A percentile compares a stretch with the other conserved stretches of the same genome.
Evolutionary conservation across 2,888 invertebrate genomes (phyloP).

Genomic region (Drosophila meridiana): DNA sequence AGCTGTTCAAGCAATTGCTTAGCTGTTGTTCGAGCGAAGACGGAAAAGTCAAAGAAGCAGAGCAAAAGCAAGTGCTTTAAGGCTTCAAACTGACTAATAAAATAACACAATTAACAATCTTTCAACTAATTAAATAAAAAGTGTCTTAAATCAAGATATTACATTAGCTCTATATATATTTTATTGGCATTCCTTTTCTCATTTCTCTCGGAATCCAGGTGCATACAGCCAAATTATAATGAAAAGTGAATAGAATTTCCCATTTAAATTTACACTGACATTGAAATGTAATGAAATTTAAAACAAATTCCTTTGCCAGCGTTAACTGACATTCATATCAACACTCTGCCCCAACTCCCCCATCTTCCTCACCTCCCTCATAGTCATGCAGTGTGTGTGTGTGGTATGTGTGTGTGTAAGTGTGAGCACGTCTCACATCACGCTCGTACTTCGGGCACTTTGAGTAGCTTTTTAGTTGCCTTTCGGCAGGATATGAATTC

Average conservation of each 20-base stretch:
- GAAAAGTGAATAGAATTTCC: constrained; percentile 1
- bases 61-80: background rate
- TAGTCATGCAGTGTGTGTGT: background rate
- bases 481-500: constrained; percentile 1
- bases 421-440: constrained; percentile 8
- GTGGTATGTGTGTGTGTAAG: background rate
- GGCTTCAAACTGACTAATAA: background rate
- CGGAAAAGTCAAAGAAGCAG: background rate
- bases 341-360: background rate
- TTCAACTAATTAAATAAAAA: background rate
- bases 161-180: background rate
- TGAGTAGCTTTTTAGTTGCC: constrained; percentile 4
- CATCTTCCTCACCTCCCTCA: background rate
- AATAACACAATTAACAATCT: background rate
- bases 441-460: background rate
- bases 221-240: background rate
- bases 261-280: constrained; percentile 5
- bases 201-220: background rate
- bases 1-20: constrained; percentile 6
- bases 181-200: background rate
- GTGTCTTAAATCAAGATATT: background rate
- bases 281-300: constrained; percentile 25
- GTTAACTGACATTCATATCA: constrained; percentile 12
- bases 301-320: constrained; percentile 6
- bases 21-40: background rate